Evolutionary conservation across 2,113 vertebrate genomes (phyloP).

Genomic region (western clawed frog (Xenopus tropicalis)): DNA sequence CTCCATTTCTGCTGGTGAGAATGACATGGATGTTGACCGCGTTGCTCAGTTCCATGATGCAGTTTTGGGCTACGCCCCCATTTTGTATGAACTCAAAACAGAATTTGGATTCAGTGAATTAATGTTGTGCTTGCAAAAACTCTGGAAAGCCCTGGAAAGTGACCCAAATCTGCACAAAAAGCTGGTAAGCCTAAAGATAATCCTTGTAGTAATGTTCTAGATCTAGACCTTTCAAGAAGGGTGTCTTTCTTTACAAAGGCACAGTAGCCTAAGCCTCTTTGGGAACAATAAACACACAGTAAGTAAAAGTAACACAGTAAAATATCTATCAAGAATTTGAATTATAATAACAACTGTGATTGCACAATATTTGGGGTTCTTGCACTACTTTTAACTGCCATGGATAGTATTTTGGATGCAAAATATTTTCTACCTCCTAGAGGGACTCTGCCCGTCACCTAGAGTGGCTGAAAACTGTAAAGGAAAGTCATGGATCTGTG

Average conservation of each 20-base stretch:
- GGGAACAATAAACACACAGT: no score
- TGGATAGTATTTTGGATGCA: no score
- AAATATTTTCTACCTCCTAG: slow-evolving; percentile 56
- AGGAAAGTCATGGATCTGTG: slow-evolving; percentile 93
- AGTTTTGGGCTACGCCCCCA: slow-evolving; percentile 81
- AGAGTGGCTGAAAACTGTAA: slow-evolving; percentile 90
- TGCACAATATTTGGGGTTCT: no score
- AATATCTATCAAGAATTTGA: no score
- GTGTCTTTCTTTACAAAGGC: no score
- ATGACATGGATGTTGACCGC: slow-evolving; percentile 90
- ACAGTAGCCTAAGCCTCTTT: no score
- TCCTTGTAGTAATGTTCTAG: background rate
- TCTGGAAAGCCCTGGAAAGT: slow-evolving; percentile 87
- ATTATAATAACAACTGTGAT: no score
- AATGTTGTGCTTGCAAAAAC: slow-evolving; percentile 67
- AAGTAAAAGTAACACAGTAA: no score
- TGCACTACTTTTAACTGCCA: no score
- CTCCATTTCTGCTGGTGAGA: slow-evolving; percentile 95
- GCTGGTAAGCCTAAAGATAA: slow-evolving; percentile 65
- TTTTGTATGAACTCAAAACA: slow-evolving; percentile 78
- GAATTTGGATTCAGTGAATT: slow-evolving; percentile 68
- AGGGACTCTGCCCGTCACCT: slow-evolving; percentile 81
- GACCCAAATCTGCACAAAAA: slow-evolving; percentile 80
- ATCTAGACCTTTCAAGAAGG: no score
- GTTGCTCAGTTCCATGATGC: slow-evolving; percentile 91